A percentile compares a stretch with the other conserved stretches of the same genome.
These are phyloP conservation scores for Corbicula japonica DNA, from an alignment of 2,888 invertebrate genomes.

Conservation along the genomic window DNA sequence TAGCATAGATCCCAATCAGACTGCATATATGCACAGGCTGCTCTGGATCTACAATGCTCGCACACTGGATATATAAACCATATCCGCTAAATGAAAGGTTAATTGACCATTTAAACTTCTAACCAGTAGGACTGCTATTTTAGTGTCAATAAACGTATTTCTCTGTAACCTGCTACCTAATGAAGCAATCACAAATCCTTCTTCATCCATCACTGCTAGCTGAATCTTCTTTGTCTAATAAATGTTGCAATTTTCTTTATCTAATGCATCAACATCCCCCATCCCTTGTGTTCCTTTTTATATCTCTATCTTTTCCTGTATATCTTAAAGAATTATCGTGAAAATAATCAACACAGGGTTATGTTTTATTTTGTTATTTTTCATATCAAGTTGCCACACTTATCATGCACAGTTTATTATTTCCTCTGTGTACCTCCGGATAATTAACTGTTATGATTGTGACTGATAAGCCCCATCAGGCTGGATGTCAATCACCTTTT, in stretches of 20 bases:
- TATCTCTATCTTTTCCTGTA: slow-evolving; percentile 5
- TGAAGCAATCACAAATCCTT: too few species aligned
- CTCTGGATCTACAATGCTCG: too few species aligned
- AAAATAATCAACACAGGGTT: neutral
- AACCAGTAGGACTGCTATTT: too few species aligned
- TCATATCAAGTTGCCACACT: slow-evolving; percentile 27
- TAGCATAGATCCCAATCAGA: too few species aligned
- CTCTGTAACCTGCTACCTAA: too few species aligned
- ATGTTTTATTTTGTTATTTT: slow-evolving; percentile 32
- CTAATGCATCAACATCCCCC: slow-evolving; percentile 8
- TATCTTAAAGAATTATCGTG: neutral
- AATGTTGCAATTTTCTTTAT: slow-evolving; percentile 25
- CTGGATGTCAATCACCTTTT: slow-evolving; percentile 43
- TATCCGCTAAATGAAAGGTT: too few species aligned
- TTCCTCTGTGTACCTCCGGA: slow-evolving; percentile 19
- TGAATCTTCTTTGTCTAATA: slow-evolving; percentile 26
- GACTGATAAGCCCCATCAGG: slow-evolving; percentile 61
- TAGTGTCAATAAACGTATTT: too few species aligned
- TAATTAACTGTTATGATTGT: slow-evolving; percentile 43
- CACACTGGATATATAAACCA: too few species aligned
- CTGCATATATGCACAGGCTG: too few species aligned
- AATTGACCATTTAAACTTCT: too few species aligned
- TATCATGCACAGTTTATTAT: slow-evolving; percentile 31
- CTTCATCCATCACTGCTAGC: slow-evolving; percentile 10
- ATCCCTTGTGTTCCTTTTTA: slow-evolving; percentile 18